Conservation (phyloP, 2,888 invertebrate species). For the Platynereis dumerilii region DNA sequence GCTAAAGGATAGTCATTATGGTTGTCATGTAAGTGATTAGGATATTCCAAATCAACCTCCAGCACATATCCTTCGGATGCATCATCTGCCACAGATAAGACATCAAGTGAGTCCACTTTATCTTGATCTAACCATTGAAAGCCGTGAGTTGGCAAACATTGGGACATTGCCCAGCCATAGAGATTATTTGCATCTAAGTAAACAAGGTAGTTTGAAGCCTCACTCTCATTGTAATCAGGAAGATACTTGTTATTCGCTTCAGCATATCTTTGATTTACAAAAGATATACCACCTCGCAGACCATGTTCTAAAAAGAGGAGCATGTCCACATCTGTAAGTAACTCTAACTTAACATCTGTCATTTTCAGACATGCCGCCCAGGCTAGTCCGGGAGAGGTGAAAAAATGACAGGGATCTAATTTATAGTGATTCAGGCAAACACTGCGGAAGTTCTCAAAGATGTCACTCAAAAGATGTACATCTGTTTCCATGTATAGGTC, state of each 20-base stretch:
- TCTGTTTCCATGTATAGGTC: slow-evolving; percentile 37
- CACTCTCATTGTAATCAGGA: no score
- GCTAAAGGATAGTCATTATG: slow-evolving; percentile 47
- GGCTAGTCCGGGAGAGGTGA: no score
- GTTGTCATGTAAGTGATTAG: slow-evolving; percentile 52
- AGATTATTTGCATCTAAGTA: not conserved
- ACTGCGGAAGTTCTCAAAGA: slow-evolving; percentile 28
- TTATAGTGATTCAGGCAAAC: no score
- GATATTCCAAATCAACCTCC: slow-evolving; percentile 64
- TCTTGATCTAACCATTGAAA: not conserved
- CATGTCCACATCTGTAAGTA: slow-evolving; percentile 46
- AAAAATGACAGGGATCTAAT: no score
- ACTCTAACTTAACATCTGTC: slow-evolving; percentile 39
- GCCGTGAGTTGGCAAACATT: not conserved
- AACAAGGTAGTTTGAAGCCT: no score
- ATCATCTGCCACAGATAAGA: not conserved
- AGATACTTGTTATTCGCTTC: no score
- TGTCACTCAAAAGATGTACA: not conserved
- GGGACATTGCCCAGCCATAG: not conserved
- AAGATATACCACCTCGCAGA: not conserved
- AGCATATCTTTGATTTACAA: no score
- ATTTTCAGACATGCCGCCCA: slow-evolving; percentile 30
- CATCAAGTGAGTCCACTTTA: not conserved
- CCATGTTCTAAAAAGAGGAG: slow-evolving; percentile 38
- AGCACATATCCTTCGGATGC: slow-evolving; percentile 53